Base-by-base conservation (phyloP, 92 coral and sea anemone species). In the Paramuricea clavata region DNA sequence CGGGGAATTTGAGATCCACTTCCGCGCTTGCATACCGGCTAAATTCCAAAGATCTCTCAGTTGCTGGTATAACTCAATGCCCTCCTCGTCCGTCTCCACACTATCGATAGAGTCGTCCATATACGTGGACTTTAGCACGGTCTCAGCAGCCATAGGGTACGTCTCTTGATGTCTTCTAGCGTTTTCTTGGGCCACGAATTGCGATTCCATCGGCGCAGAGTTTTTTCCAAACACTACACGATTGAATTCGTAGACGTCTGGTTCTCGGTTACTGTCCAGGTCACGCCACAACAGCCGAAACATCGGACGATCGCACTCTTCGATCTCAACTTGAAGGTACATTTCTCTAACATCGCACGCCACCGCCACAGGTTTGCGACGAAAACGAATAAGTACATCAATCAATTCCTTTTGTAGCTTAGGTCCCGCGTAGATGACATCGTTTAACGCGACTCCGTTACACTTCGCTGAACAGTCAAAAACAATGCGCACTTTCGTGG, bases 371-470 rank as follows among this genome's bases (percentile, higher is more conserved):
- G 91, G 83, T 22, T 74, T 74, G 26, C 86, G 50, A 33, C 77
- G 81, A 69, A 91, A 91, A 5, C 93, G 77, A 26, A 82, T 30
- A 15, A 91, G 86, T 31, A 91, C 93, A 54, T 91, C 89, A 78
- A 91, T 75, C 67, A 87, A 12, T 4, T 91, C 89, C 50, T 72
- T 60, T 49, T 87, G 91, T 6, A 90, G 69, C 47, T 90, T 87
- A 10, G 92, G 92, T 33, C 92, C 94, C 2, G 92, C 74, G 59
- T 81, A 73, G 71, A 92, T 92, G 49, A 76, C 81, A 72, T n/a
- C n/a, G n/a, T 89, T 92, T 32, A 85, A 68, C 26, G 92, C 81
- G 25, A 88, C 50, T 21, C 90, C 92, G 1, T 88, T 60, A 61
- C 65, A 74, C 71, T 79, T 88, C 23, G 88, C 90, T 28, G 94